These are phyloP conservation scores for Poecilia velifera DNA, from an alignment of 2,797 vertebrate genomes.

Conservation along the genomic window DNA sequence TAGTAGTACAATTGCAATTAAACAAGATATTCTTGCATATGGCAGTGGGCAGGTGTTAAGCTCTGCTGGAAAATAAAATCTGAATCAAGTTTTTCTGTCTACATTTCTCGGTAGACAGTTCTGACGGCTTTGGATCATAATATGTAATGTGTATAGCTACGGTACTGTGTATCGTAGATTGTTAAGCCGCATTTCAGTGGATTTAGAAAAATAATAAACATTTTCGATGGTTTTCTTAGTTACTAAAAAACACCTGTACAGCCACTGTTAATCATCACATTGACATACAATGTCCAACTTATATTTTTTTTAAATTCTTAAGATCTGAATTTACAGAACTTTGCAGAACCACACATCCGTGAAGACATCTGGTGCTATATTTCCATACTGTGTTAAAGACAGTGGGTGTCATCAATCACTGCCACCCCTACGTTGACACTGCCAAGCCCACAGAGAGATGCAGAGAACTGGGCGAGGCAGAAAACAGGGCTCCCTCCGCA, in stretches of 20 bases:
- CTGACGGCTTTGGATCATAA: neutral
- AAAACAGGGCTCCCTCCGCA: constrained; percentile 62
- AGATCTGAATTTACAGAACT: constrained; percentile 43
- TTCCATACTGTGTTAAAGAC: constrained; percentile 73
- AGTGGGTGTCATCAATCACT: constrained; percentile 80
- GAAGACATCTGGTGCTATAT: constrained; percentile 70
- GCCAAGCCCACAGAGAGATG: constrained; percentile 72
- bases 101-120: neutral
- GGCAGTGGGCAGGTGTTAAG: neutral
- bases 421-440: constrained; percentile 73
- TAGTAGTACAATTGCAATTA: neutral
- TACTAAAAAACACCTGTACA: constrained; percentile 2
- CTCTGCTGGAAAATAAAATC: neutral
- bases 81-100: neutral
- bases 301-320: constrained; percentile 32
- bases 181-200: neutral
- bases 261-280: constrained; percentile 43
- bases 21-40: neutral
- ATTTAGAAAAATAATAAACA: neutral
- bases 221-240: neutral
- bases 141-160: neutral
- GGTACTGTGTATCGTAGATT: neutral
- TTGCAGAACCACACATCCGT: constrained; percentile 63
- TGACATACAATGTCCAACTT: constrained; percentile 32
- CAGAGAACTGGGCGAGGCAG: constrained; percentile 59